Evolutionary conservation across 2,113 vertebrate species (phyloP), one percentile per base, ranked within the genome.

Genomic region (Rutilus rutilus): DNA sequence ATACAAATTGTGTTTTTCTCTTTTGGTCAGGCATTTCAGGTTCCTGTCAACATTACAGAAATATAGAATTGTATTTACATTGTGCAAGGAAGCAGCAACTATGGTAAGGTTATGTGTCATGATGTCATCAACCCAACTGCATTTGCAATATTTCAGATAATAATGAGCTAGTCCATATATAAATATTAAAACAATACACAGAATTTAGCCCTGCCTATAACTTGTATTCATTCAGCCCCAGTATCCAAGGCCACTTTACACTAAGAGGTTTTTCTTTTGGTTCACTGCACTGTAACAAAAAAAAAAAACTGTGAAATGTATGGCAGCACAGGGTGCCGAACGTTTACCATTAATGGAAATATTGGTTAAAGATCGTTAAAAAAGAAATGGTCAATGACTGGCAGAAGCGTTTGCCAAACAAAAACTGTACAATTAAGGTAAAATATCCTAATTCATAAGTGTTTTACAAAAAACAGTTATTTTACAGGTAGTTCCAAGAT

Each of bases 41-140:
- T 69, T 69, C 30, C 64, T 67, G 30, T 67, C 27, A 17, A 65
- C n/a, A 36, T 67, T 67, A 65, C 14, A 67, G 1, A 67, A 71
- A 71, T 71, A 42, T 19, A 39, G 67, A 71, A 71, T 73, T 73
- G 25, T 25, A 64, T 64, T 64, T 42, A 67, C 64, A 33, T 33
- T 67, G 27, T 67, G 64, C 15, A 67, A 1, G 64, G 27, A 67
- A 67, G 64, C 69, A 73, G 1, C 69, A 73, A 39, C 65, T 36
- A 69, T 69, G 14, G 4, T 36, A 19, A 36, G 23, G 67, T 42
- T 11, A 21, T 36, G 2, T 71, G 33, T 21, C 67, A 39, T 71
- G 33, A 71, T 39, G 3, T 11, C 67, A 36, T 71, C 65, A 69
- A 69, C 27, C 15, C 65, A 36, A 69, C 15, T 36, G 17, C 65